Evolutionary conservation across 2,797 vertebrate genomes (phyloP), one percentile per base, ranked within the genome.

Genomic region (Liparis tanakae): DNA sequence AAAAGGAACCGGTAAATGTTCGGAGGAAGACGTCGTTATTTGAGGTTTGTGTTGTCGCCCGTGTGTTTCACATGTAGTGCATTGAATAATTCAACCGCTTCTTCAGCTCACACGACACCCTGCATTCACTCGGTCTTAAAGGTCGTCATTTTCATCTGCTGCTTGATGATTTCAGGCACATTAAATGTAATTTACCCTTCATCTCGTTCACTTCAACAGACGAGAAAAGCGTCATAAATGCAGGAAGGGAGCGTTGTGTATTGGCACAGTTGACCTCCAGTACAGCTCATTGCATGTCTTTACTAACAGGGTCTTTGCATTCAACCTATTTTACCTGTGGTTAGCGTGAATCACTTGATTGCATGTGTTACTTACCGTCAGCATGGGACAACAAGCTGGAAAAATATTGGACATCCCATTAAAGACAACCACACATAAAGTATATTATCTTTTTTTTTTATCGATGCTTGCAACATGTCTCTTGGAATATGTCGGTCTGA

Each of bases 81-180:
- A 15, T 8, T 5, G 36, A 55, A 64, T 74, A 56, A 68, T 43
- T 41, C 12, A 1, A 36, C 12, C n/a, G 2, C 3, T 48, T 61
- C 44, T 61, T 63, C 50, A 15, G 12, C 22, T 15, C 8, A 58
- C 41, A 36, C 53, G 54, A 34, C 2, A 3, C 8, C 4, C 9
- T 20, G 54, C 9, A 37, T 43, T 60, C 34, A 76, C 33, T 4
- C 1, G 22, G 10, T 54, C 48, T 25, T 20, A 48, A 12, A 70
- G 6, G 20, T 67, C 18, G 53, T 70, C 0, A 62, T 53, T 64
- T 56, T 22, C 0, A 64, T 67, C 33, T 18, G 46, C 9, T 14
- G 61, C 3, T 12, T 62, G 20, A 67, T 79, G 9, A 50, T 74
- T 80, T 67, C 58, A 10, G 10, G 43, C 50, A 37, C 18, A 54